Evolutionary conservation across 2,888 invertebrate species (phyloP).

Genomic region (Hedya salicella): DNA sequence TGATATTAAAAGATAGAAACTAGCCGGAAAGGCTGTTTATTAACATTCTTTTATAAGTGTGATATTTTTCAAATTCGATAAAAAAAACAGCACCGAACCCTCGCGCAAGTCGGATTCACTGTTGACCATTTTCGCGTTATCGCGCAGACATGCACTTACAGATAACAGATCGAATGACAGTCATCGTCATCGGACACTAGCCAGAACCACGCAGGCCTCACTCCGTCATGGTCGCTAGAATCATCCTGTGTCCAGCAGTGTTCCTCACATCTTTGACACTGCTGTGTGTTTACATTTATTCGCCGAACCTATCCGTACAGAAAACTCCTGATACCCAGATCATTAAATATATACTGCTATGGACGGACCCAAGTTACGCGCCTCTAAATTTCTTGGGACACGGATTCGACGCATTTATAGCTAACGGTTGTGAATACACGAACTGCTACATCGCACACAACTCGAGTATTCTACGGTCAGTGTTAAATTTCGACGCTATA

Average conservation of each 20-base stretch:
- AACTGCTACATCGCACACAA: conserved; percentile 66
- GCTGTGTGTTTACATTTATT: conserved; percentile 1
- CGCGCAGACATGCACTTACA: too few species aligned
- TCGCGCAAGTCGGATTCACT: too few species aligned
- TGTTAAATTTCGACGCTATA: conserved; percentile 61
- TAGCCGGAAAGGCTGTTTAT: too few species aligned
- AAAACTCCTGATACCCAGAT: not conserved
- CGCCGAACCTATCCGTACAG: not conserved
- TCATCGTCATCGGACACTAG: too few species aligned
- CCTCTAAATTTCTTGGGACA: conserved; percentile 61
- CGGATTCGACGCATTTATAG: conserved; percentile 57
- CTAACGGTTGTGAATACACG: conserved; percentile 57
- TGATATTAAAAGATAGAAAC: too few species aligned
- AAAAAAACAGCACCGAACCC: too few species aligned
- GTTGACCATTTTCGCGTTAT: too few species aligned
- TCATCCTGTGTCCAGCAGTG: not conserved
- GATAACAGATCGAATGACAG: too few species aligned
- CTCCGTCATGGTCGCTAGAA: too few species aligned
- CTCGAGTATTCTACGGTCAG: conserved; percentile 49
- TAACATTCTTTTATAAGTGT: too few species aligned
- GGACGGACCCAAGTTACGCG: not conserved
- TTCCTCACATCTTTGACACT: not conserved
- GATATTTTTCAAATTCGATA: too few species aligned
- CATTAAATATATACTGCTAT: conserved; percentile 23
- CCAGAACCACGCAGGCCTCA: too few species aligned